Percentiles rank a stretch among this genome's conserved stretches.
Evolutionary conservation across 2,797 vertebrate genomes (phyloP).

Genomic region (Notoglanidium macrostoma): DNA sequence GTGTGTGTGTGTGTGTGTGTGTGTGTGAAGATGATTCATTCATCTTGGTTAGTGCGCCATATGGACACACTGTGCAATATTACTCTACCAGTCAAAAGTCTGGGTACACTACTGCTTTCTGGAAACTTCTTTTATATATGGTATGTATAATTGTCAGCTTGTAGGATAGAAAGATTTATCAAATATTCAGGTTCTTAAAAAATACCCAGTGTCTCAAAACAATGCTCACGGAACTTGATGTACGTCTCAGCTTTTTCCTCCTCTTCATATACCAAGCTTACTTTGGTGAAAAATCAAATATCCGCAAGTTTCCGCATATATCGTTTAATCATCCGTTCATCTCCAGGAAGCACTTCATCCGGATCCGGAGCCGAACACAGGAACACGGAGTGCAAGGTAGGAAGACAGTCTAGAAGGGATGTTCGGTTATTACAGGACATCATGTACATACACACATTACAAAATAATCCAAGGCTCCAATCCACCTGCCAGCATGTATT

Average conservation of each 20-base stretch:
- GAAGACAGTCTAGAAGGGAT: background rate
- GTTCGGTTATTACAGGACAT: background rate
- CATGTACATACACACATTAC: background rate
- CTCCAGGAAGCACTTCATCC: background rate
- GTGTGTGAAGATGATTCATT: conserved; percentile 15
- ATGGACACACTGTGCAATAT: conserved; percentile 9
- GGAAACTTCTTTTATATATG: conserved; percentile 2
- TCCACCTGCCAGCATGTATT: background rate
- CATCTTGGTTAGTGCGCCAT: conserved; percentile 17
- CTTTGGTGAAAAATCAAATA: conserved; percentile 2
- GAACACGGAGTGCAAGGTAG: background rate
- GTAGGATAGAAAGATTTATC: too few relatives aligned
- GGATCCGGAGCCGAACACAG: background rate
- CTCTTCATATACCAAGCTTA: background rate
- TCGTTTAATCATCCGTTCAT: background rate
- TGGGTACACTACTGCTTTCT: background rate
- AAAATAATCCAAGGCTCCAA: background rate
- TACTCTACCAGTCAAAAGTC: background rate
- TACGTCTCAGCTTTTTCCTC: background rate
- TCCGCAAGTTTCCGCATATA: background rate
- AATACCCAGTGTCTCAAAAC: background rate
- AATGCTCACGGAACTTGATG: background rate
- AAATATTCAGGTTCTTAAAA: background rate
- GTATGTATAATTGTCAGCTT: background rate
- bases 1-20: conserved; percentile 11